A percentile compares a stretch with the other conserved stretches of the same genome.
These are phyloP conservation scores for Erpornis zantholeuca DNA, from an alignment of 2,113 vertebrate genomes.

Conservation along the genomic window DNA sequence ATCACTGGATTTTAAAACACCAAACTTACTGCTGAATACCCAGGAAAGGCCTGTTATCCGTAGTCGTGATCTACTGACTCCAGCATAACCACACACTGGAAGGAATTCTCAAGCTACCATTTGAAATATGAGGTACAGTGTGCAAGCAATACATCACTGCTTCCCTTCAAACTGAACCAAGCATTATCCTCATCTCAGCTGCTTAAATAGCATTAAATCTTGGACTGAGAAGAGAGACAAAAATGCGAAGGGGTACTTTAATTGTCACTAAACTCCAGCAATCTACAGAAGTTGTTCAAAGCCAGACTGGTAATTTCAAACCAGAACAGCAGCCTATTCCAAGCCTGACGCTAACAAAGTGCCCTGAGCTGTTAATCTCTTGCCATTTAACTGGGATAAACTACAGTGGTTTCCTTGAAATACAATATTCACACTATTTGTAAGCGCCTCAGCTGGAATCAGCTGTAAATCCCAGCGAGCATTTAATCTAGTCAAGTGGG, in stretches of 20 bases:
- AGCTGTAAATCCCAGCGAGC: conserved; percentile 32
- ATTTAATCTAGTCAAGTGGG: not conserved
- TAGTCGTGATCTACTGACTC: conserved; percentile 22
- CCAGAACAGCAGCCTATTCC: not conserved
- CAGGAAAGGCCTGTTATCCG: not conserved
- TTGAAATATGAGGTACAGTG: not conserved
- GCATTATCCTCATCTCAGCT: not conserved
- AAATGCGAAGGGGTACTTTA: not conserved
- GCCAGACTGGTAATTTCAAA: not conserved
- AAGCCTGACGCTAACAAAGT: not conserved
- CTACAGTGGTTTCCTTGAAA: conserved; percentile 45
- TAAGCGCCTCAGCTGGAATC: conserved; percentile 23
- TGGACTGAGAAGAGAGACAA: not conserved
- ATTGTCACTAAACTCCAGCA: not conserved
- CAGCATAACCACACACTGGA: not conserved
- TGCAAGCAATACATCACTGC: rapidly evolving
- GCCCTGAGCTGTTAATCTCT: conserved; percentile 57
- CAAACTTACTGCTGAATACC: conserved; percentile 23
- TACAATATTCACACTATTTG: conserved; percentile 60
- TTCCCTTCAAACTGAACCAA: not conserved
- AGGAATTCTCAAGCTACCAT: not conserved
- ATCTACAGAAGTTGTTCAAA: not conserved
- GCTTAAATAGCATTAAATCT: not conserved
- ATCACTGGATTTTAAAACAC: not conserved
- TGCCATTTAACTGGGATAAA: conserved; percentile 47